These are phyloP conservation scores for Dryobotodes eremita DNA, from an alignment of 2,888 invertebrate genomes.

Conservation along the genomic window DNA sequence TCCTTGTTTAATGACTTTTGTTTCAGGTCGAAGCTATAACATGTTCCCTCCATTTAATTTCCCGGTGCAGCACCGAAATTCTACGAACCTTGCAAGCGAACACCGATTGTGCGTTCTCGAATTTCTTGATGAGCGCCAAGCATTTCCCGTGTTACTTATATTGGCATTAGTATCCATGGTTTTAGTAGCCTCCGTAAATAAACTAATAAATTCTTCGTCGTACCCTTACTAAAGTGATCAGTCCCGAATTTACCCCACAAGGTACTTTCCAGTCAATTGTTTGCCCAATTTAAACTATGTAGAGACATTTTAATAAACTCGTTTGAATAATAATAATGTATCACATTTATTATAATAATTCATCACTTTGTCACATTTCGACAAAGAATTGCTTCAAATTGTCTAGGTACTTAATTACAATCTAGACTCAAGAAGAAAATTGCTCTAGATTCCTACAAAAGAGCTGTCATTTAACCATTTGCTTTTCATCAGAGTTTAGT, in stretches of 20 bases:
- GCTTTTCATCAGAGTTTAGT: slow-evolving; percentile 19
- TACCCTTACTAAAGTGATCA: not conserved
- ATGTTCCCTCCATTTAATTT: not conserved
- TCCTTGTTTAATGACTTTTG: not conserved
- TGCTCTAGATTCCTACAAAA: slow-evolving; percentile 9
- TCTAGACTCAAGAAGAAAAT: not conserved
- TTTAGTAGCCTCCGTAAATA: too few species aligned
- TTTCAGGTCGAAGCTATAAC: not conserved
- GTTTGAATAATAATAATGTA: not conserved
- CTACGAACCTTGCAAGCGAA: slow-evolving; percentile 10
- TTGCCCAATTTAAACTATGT: not conserved
- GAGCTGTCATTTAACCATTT: not conserved
- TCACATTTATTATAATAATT: too few species aligned
- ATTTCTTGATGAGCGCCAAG: not conserved
- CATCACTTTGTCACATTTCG: slow-evolving; percentile 10
- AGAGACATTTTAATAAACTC: not conserved
- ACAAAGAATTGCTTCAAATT: slow-evolving; percentile 4
- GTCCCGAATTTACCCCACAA: not conserved
- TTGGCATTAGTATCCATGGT: not conserved
- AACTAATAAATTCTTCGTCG: not conserved
- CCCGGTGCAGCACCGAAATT: not conserved
- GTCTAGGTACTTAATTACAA: slow-evolving; percentile 11
- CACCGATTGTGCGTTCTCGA: slow-evolving; percentile 36
- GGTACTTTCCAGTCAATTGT: not conserved
- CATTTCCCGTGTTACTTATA: not conserved